Conservation (phyloP, 2,113 vertebrate species). For the Melanerpes formicivorus region DNA sequence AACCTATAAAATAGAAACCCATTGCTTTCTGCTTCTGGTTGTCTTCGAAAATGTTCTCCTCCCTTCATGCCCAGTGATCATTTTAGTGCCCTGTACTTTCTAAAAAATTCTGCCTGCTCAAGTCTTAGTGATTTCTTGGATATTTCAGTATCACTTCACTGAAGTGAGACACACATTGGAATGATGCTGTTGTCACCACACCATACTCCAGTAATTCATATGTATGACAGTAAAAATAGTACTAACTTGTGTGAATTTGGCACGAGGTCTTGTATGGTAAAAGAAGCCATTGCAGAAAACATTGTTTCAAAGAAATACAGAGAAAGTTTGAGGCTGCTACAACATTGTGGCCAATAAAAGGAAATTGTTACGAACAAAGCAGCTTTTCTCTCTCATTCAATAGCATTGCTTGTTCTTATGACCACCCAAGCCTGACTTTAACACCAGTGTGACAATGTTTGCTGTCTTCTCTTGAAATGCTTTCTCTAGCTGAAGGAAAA, state of each 20-base stretch:
- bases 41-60: not conserved
- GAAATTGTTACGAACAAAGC: slow-evolving; percentile 17
- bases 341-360: slow-evolving; percentile 28
- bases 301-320: slow-evolving; percentile 19
- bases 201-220: not conserved
- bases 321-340: not conserved
- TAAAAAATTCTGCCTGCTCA: not conserved
- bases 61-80: not conserved
- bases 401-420: slow-evolving; percentile 8
- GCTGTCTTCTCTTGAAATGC: not conserved
- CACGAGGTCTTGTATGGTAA: not conserved
- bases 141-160: not conserved
- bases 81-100: not conserved
- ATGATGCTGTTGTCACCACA: not conserved
- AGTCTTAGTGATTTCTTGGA: not conserved
- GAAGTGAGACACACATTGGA: not conserved
- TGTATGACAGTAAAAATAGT: slow-evolving; percentile 8
- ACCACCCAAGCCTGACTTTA: not conserved
- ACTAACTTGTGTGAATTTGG: not conserved
- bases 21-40: not conserved
- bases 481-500: not conserved
- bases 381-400: slow-evolving; percentile 29
- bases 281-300: slow-evolving; percentile 4
- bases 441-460: not conserved
- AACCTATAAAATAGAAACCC: not conserved